Conservation (phyloP, 2,113 vertebrate genomes). For the Callithrix jacchus region DNA sequence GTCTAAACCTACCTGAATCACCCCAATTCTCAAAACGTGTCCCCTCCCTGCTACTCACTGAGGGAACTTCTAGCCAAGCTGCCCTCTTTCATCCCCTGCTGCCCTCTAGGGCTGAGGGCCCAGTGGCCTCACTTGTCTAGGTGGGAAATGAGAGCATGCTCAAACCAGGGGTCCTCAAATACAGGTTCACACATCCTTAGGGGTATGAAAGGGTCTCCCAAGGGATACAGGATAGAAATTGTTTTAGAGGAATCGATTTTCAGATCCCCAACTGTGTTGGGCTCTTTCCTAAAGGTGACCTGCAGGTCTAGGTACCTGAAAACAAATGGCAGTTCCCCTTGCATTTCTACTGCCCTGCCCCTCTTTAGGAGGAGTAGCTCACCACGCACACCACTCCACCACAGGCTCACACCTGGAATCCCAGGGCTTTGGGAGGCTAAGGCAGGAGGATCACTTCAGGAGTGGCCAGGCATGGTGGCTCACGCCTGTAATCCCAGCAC, state of each 20-base stretch:
- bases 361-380: neutral
- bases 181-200: neutral
- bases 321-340: neutral
- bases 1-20: neutral
- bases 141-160: neutral
- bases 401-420: too few relatives aligned
- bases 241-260: neutral
- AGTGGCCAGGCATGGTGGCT: too few relatives aligned
- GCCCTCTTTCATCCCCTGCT: neutral
- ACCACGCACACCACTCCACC: neutral
- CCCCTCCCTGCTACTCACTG: neutral
- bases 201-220: neutral
- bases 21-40: neutral
- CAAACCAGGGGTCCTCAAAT: neutral
- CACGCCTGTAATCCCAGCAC: too few relatives aligned
- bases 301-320: neutral
- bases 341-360: neutral
- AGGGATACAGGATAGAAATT: neutral
- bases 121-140: neutral
- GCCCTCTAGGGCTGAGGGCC: neutral
- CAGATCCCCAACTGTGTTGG: neutral
- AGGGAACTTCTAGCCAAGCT: neutral
- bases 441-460: too few relatives aligned
- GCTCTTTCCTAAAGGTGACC: neutral
- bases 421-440: too few relatives aligned